phyloP scores from a whole-genome alignment of 2,113 vertebrate genomes.

The Hippocampus guttulatus region DNA sequence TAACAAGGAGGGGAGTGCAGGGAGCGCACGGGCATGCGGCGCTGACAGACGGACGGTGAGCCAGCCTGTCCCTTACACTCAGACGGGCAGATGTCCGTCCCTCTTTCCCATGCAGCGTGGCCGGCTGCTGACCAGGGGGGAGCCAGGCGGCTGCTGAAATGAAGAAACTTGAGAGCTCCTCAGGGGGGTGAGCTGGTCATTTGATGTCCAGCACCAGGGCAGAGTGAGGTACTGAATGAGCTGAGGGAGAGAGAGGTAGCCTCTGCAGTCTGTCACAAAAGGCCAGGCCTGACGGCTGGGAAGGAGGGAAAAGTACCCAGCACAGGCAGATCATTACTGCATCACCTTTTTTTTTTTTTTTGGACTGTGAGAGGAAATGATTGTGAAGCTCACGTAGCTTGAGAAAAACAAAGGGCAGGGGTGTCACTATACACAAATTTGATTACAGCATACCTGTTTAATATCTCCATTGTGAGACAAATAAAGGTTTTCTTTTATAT shows the following conservation, averaged over 20 bases:
- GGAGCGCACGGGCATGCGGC: conserved; percentile 40
- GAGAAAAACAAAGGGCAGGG: background rate
- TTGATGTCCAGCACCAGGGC: conserved; percentile 87
- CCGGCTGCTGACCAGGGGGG: conserved; percentile 74
- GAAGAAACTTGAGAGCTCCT: conserved; percentile 94
- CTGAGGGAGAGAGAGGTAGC: conserved; percentile 64
- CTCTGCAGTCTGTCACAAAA: conserved; percentile 75
- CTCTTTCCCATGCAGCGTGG: conserved; percentile 76
- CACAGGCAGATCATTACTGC: conserved; percentile 51
- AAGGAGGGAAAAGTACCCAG: conserved; percentile 47
- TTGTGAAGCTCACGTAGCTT: conserved; percentile 13
- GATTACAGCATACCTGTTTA: background rate
- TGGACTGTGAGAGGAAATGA: conserved; percentile 26
- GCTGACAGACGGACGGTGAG: conserved; percentile 74
- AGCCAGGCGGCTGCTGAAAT: conserved; percentile 87
- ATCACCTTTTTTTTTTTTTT: conserved; percentile 44
- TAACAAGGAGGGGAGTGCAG: conserved; percentile 68
- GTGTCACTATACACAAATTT: background rate
- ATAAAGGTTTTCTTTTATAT: too few relatives aligned
- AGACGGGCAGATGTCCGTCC: conserved; percentile 99
- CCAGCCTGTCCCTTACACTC: conserved; percentile 84
- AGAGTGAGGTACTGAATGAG: conserved; percentile 77
- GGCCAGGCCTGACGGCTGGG: conserved; percentile 58
- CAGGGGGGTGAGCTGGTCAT: conserved; percentile 92
- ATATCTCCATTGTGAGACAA: background rate